Evolutionary conservation across 2,113 vertebrate genomes (phyloP).

Genomic region (Globicephala melas): DNA sequence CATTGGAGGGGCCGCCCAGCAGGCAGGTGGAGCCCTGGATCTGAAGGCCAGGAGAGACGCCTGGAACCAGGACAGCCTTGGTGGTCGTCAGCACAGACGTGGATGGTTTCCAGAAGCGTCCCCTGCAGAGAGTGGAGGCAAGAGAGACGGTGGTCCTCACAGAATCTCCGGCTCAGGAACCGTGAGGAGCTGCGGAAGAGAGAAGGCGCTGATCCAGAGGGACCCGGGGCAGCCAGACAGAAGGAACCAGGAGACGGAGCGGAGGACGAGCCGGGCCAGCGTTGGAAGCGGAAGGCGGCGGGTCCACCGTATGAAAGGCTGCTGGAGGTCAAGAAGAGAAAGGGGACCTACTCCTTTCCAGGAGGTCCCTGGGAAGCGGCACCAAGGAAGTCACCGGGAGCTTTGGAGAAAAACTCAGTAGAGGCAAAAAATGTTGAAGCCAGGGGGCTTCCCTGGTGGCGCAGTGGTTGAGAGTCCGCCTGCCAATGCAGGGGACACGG

Average conservation of each 20-base stretch:
- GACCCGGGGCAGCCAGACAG: background rate
- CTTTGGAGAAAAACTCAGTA: background rate
- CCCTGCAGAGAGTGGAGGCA: background rate
- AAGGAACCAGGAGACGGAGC: too few relatives aligned
- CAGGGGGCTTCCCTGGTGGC: background rate
- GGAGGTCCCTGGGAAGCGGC: background rate
- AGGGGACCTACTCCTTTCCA: too few relatives aligned
- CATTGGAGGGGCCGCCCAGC: background rate
- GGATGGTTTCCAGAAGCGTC: background rate
- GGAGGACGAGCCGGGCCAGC: background rate
- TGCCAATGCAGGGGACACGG: too few relatives aligned
- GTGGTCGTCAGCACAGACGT: background rate
- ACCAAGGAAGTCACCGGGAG: background rate
- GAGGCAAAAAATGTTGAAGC: background rate
- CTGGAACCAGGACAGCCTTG: background rate
- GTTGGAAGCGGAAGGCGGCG: background rate
- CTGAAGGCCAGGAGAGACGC: background rate
- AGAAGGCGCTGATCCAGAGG: background rate
- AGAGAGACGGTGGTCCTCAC: background rate
- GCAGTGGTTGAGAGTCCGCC: too few relatives aligned
- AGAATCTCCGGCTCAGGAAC: background rate
- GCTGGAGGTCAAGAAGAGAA: background rate
- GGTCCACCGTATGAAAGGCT: background rate
- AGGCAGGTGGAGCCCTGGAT: background rate
- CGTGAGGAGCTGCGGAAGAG: background rate